A percentile compares a stretch with the other conserved stretches of the same genome.
These are phyloP conservation scores for Esox lucius DNA, from an alignment of 2,797 vertebrate genomes.

Conservation along the genomic window DNA sequence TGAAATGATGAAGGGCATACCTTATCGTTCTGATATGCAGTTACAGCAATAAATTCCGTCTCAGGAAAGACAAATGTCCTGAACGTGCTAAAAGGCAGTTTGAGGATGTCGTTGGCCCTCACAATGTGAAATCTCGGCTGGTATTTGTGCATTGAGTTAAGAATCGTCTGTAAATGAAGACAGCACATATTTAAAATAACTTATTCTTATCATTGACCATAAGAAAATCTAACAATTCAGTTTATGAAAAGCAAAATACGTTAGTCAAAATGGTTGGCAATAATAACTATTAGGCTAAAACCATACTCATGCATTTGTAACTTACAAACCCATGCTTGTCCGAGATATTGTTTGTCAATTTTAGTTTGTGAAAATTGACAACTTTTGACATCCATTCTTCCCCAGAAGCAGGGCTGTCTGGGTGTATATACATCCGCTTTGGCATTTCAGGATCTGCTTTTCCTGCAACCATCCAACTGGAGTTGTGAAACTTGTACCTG, in stretches of 20 bases:
- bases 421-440: slow-evolving; percentile 93
- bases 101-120: slow-evolving; percentile 87
- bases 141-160: slow-evolving; percentile 97
- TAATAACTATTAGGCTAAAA: background rate
- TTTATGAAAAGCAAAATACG: background rate
- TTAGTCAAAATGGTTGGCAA: background rate
- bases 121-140: slow-evolving; percentile 92
- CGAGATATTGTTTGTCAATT: slow-evolving; percentile 93
- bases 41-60: slow-evolving; percentile 93
- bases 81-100: slow-evolving; percentile 90
- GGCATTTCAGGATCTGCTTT: slow-evolving; percentile 96
- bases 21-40: slow-evolving; percentile 95
- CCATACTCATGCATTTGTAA: slow-evolving; percentile 33
- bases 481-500: slow-evolving; percentile 94
- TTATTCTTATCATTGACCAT: background rate
- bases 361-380: slow-evolving; percentile 93
- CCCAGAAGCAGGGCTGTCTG: slow-evolving; percentile 90
- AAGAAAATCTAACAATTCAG: background rate
- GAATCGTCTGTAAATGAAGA: slow-evolving; percentile 78
- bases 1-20: slow-evolving; percentile 59
- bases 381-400: slow-evolving; percentile 95
- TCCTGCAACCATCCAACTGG: slow-evolving; percentile 91
- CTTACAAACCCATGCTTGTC: slow-evolving; percentile 95
- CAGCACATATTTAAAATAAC: background rate
- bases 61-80: slow-evolving; percentile 90